Evolutionary conservation across 2,113 vertebrate genomes (phyloP).

Genomic region (Anoura caudifer): DNA sequence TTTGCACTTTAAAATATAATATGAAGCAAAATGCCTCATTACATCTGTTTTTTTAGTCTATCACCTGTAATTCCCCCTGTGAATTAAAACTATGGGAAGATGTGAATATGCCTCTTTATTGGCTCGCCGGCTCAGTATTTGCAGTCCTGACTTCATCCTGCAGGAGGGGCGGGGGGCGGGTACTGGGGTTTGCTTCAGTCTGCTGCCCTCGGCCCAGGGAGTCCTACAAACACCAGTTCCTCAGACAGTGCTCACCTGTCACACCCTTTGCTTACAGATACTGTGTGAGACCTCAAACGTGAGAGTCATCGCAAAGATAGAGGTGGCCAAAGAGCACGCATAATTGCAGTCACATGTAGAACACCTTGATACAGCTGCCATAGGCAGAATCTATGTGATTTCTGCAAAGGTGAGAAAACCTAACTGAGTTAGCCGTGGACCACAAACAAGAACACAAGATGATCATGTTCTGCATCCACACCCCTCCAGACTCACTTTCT

Average conservation of each 20-base stretch:
- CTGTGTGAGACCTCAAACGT: background rate
- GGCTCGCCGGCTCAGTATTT: slow-evolving; percentile 5
- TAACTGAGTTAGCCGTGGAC: background rate
- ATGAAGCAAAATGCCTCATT: slow-evolving; percentile 41
- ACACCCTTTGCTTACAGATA: background rate
- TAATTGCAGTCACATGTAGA: background rate
- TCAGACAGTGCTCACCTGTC: background rate
- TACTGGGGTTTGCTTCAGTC: background rate
- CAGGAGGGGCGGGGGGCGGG: background rate
- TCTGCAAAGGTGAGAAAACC: background rate
- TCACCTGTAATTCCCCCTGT: background rate
- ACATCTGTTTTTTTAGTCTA: background rate
- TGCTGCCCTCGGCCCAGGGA: background rate
- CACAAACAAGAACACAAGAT: background rate
- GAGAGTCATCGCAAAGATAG: background rate
- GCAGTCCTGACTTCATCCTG: slow-evolving; percentile 26
- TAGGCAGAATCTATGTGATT: background rate
- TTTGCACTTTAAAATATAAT: slow-evolving; percentile 37
- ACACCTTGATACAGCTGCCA: background rate
- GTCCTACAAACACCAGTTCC: background rate
- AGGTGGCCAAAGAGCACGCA: background rate
- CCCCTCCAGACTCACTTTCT: background rate
- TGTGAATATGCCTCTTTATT: slow-evolving; percentile 7
- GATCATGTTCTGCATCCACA: background rate
- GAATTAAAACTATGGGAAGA: slow-evolving; percentile 46